Conservation (phyloP, 1,140 invertebrate genomes). For the Lepidurus packardi region DNA sequence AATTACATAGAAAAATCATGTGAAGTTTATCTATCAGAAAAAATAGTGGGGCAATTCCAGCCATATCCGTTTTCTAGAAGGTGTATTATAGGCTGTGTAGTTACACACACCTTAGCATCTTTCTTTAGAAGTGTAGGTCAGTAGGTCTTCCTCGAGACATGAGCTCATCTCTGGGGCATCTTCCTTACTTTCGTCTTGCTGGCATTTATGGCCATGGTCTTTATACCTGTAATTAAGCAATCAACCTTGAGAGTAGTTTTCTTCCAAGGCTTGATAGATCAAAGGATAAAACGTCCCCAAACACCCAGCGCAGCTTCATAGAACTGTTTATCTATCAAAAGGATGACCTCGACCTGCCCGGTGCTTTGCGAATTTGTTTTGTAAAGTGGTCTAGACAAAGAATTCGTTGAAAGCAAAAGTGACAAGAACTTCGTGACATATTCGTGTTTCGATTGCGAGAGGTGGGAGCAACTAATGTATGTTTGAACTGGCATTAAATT, state of each 20-base stretch:
- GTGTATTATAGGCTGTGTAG: no score
- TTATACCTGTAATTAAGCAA: not conserved
- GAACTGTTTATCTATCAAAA: no score
- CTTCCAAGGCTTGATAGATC: not conserved
- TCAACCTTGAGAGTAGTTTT: not conserved
- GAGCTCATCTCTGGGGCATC: constrained; percentile 7
- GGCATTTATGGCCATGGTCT: not conserved
- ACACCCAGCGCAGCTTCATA: no score
- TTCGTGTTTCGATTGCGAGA: no score
- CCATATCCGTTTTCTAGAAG: no score
- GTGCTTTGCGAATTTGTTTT: not conserved
- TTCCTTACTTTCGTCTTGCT: not conserved
- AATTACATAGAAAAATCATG: no score
- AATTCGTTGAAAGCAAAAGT: constrained; percentile 5
- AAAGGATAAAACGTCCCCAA: not conserved
- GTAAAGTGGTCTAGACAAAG: not conserved
- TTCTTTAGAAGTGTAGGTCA: constrained; percentile 3
- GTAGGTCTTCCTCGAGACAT: not conserved
- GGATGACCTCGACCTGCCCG: not conserved
- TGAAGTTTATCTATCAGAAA: no score
- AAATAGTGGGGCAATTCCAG: no score
- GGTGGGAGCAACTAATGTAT: no score
- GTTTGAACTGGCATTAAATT: no score
- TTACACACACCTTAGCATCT: not conserved
- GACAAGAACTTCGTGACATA: not conserved